Conservation (phyloP, 2,797 vertebrate genomes). For the Centropyge bicolor region DNA sequence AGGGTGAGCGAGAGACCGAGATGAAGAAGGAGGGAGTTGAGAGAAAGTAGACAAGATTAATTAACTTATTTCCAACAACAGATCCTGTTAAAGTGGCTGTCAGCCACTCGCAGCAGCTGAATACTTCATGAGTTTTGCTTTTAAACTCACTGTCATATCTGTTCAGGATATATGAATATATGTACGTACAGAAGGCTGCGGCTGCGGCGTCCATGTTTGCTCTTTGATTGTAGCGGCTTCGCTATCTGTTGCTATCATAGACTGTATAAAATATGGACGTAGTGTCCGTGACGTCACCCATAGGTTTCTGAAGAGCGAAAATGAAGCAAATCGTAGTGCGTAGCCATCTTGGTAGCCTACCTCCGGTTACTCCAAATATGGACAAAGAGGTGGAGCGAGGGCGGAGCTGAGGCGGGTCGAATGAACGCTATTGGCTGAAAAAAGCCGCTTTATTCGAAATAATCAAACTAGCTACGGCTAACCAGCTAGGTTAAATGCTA, state of each 20-base stretch:
- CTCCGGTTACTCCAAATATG: too few species aligned
- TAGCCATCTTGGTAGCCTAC: too few species aligned
- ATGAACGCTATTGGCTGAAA: too few species aligned
- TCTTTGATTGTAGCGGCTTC: conserved; percentile 17
- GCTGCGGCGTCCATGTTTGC: background rate
- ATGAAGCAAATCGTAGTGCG: too few species aligned
- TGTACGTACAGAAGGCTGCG: background rate
- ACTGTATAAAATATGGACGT: too few species aligned
- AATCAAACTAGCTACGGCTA: too few species aligned
- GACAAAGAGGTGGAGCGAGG: too few species aligned
- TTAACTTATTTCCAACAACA: conserved; percentile 69
- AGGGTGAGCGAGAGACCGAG: conserved; percentile 14
- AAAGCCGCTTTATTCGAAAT: too few species aligned
- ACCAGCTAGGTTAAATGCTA: too few species aligned
- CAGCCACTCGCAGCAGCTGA: conserved; percentile 42
- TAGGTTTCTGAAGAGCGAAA: too few species aligned
- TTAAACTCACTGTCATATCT: background rate
- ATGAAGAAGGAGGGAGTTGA: conserved; percentile 40
- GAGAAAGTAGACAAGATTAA: conserved; percentile 69
- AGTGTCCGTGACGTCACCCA: too few species aligned
- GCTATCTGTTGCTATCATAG: conserved; percentile 61
- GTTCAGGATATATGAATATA: conserved; percentile 10
- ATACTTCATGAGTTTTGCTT: conserved; percentile 46
- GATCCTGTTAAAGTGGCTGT: conserved; percentile 65
- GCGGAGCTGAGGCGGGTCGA: too few species aligned